Evolutionary conservation across 2,113 vertebrate genomes (phyloP).

Genomic region (Cyanocitta stelleri): DNA sequence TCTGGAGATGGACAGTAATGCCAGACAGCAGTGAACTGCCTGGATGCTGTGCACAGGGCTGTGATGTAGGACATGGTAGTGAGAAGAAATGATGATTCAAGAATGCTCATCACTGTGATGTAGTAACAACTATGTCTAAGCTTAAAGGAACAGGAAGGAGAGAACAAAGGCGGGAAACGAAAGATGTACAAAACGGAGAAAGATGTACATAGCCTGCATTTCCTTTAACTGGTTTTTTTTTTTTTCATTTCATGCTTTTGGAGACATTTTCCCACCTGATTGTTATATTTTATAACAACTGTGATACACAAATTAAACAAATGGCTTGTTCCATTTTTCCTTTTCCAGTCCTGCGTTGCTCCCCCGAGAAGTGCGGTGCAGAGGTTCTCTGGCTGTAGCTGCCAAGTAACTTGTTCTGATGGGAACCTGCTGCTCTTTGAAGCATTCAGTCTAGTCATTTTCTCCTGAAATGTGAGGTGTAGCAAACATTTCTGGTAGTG

Average conservation of each 20-base stretch:
- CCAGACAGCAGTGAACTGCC: background rate
- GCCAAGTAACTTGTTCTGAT: background rate
- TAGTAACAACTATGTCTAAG: background rate
- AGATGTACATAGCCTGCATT: background rate
- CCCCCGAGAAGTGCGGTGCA: rapidly evolving
- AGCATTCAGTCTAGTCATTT: background rate
- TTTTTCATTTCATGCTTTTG: background rate
- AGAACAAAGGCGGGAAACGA: background rate
- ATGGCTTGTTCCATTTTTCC: background rate
- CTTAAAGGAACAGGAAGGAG: background rate
- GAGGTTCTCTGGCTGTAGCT: background rate
- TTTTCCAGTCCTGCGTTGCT: background rate
- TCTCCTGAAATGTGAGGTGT: background rate
- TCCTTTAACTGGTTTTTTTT: background rate
- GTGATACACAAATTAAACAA: background rate
- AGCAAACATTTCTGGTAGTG: background rate
- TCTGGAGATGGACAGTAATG: background rate
- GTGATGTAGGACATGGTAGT: background rate
- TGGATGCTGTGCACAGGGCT: background rate
- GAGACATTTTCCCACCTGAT: background rate
- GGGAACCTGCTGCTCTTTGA: background rate
- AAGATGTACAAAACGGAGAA: background rate
- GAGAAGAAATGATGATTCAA: background rate
- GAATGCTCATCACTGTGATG: background rate
- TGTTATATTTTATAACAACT: background rate